Evolutionary conservation across 2,888 invertebrate species (phyloP).

Genomic region (Epinotia demarniana): DNA sequence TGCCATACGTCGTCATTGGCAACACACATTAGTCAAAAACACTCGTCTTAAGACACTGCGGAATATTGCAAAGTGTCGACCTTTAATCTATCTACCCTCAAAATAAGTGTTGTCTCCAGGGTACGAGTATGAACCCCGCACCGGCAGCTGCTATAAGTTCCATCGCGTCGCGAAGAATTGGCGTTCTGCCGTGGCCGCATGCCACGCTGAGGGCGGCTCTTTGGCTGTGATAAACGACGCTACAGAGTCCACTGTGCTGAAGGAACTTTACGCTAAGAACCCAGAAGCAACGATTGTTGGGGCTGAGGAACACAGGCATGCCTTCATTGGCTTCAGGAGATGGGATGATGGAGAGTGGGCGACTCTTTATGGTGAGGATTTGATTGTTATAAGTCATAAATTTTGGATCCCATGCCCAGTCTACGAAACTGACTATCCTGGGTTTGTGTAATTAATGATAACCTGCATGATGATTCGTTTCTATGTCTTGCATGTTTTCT

Average conservation of each 20-base stretch:
- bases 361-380: not conserved
- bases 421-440: too few relatives aligned
- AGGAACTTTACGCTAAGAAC: not conserved
- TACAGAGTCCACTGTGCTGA: constrained; percentile 3
- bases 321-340: constrained; percentile 6
- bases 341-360: constrained; percentile 12
- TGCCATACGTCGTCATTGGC: too few relatives aligned
- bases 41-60: too few relatives aligned
- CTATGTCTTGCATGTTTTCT: too few relatives aligned
- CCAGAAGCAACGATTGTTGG: not conserved
- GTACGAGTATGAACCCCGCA: constrained; percentile 5
- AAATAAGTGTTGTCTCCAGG: not conserved
- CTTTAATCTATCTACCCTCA: too few relatives aligned
- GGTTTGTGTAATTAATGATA: too few relatives aligned
- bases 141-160: constrained; percentile 21
- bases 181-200: not conserved
- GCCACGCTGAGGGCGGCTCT: constrained; percentile 10
- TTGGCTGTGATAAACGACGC: constrained; percentile 24
- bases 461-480: too few relatives aligned
- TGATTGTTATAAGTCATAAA: too few relatives aligned
- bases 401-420: too few relatives aligned
- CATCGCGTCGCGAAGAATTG: not conserved
- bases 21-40: too few relatives aligned
- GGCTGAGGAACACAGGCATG: not conserved
- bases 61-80: too few relatives aligned